These are phyloP conservation scores for Plectus sambesii DNA, from an alignment of 1,140 invertebrate species.

Conservation along the genomic window DNA sequence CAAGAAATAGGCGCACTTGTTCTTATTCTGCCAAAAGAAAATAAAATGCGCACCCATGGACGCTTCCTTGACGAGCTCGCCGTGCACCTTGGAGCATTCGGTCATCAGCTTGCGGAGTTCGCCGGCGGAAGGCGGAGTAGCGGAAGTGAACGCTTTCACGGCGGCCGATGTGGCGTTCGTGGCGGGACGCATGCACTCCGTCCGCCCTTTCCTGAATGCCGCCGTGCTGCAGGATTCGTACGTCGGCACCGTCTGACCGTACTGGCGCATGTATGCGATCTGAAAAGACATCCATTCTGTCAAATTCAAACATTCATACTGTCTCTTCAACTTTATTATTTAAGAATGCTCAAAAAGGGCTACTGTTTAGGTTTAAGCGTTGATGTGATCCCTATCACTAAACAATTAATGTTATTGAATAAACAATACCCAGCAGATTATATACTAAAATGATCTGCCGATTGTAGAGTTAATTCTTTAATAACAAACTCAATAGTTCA, in stretches of 20 bases:
- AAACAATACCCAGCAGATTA: no score
- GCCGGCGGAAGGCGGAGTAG: conserved; percentile 43
- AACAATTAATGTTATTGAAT: no score
- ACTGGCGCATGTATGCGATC: conserved; percentile 66
- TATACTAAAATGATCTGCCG: no score
- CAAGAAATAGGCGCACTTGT: background rate
- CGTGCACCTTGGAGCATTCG: conserved; percentile 72
- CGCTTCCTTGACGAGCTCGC: conserved; percentile 73
- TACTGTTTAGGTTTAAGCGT: no score
- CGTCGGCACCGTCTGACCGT: conserved; percentile 49
- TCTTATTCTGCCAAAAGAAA: conserved; percentile 7
- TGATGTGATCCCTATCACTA: no score
- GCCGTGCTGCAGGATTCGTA: conserved; percentile 68
- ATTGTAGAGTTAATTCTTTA: no score
- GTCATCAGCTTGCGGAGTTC: conserved; percentile 61
- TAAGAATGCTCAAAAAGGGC: no score
- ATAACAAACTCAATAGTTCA: no score
- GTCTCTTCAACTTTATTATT: no score
- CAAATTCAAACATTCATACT: no score
- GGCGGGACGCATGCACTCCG: conserved; percentile 61
- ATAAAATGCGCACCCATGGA: conserved; percentile 65
- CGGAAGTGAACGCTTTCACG: conserved; percentile 28
- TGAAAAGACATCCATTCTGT: conserved; percentile 47
- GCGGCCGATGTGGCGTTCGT: conserved; percentile 9
- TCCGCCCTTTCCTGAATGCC: conserved; percentile 87